Evolutionary conservation across 2,797 vertebrate genomes (phyloP).

Genomic region (Pseudopleuronectes americanus): DNA sequence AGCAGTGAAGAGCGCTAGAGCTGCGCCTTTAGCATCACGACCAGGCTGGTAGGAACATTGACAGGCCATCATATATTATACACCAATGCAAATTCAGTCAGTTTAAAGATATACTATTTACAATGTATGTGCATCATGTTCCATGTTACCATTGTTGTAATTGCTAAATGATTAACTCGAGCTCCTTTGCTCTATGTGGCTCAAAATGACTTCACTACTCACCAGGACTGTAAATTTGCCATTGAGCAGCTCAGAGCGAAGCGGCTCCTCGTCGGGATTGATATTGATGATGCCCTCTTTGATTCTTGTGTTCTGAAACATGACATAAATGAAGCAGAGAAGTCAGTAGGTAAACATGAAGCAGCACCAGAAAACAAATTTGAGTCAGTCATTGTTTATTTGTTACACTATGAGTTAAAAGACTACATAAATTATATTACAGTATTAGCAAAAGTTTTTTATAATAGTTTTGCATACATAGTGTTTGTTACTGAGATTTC

Average conservation of each 20-base stretch:
- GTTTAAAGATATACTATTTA: background rate
- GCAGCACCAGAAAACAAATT: background rate
- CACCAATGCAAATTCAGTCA: background rate
- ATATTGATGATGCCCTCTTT: constrained; percentile 90
- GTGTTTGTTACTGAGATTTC: background rate
- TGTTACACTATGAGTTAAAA: background rate
- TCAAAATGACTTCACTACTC: constrained; percentile 54
- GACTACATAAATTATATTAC: background rate
- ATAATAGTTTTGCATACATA: no score
- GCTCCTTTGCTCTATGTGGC: background rate
- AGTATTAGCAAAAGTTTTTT: no score
- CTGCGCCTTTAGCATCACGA: constrained; percentile 87
- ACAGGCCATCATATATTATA: background rate
- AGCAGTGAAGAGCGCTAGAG: constrained; percentile 88
- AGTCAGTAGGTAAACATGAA: background rate
- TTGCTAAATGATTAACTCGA: constrained; percentile 2
- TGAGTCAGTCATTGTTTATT: background rate
- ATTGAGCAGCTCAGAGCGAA: constrained; percentile 86
- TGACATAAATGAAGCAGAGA: background rate
- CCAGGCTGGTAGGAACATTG: constrained; percentile 79
- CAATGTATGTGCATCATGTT: background rate
- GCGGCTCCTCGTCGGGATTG: constrained; percentile 88
- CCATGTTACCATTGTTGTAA: background rate
- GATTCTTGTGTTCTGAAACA: constrained; percentile 86
- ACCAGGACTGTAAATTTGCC: constrained; percentile 91